Evolutionary conservation across 1,140 invertebrate genomes (phyloP).

Genomic region (Drosophila grimshawi): DNA sequence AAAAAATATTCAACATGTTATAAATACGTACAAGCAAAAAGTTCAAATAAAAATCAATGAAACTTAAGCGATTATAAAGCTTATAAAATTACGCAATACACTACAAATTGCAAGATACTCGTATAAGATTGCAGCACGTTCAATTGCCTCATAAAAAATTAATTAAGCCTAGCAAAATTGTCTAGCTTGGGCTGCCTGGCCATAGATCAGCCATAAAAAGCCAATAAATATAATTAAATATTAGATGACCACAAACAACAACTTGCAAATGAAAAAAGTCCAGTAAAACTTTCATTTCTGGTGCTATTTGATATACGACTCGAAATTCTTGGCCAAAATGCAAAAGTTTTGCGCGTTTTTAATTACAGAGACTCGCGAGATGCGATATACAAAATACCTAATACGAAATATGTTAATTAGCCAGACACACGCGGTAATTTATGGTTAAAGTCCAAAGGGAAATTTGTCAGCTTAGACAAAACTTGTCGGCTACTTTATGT

Average conservation of each 20-base stretch:
- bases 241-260: not conserved
- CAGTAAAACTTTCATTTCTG: conserved; percentile 55
- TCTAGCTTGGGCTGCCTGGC: not conserved
- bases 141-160: conserved; percentile 7
- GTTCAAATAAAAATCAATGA: conserved; percentile 5
- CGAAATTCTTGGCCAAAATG: conserved; percentile 46
- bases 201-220: not conserved
- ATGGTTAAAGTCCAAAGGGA: conserved; percentile 37
- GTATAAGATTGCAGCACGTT: not conserved
- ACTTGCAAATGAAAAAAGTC: not conserved
- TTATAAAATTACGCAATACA: conserved; percentile 18
- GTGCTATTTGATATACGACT: conserved; percentile 13
- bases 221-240: conserved; percentile 6
- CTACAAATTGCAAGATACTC: not conserved
- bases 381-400: conserved; percentile 13
- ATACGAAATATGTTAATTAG: conserved; percentile 53
- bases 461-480: conserved; percentile 36
- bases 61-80: not conserved
- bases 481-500: conserved; percentile 4
- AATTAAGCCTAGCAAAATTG: not conserved
- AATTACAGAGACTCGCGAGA: conserved; percentile 53
- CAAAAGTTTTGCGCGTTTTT: conserved; percentile 35
- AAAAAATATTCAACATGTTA: not conserved
- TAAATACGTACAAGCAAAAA: not conserved
- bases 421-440: conserved; percentile 43